Evolutionary conservation across 2,113 vertebrate genomes (phyloP).

Genomic region (Acrocephalus kingi): DNA sequence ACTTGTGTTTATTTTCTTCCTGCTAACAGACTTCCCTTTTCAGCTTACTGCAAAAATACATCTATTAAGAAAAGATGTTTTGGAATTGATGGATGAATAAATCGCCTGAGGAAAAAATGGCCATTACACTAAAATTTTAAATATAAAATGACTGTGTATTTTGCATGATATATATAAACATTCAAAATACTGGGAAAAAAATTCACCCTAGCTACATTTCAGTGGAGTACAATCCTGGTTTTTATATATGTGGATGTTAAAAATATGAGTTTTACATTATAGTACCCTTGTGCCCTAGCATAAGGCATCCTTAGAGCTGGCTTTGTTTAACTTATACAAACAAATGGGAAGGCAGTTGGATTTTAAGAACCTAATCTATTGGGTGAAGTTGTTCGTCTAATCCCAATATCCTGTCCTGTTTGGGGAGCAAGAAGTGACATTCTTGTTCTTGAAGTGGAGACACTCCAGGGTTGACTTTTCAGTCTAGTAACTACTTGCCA

Average conservation of each 20-base stretch:
- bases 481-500: background rate
- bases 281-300: rapidly evolving
- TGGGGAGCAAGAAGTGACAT: background rate
- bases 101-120: background rate
- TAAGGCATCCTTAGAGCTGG: background rate
- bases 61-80: background rate
- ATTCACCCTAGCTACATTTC: background rate
- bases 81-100: background rate
- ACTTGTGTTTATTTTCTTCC: background rate
- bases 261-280: background rate
- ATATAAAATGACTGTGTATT: background rate
- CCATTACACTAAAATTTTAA: background rate
- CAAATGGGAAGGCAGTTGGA: background rate
- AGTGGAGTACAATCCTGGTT: background rate
- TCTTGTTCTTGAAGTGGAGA: background rate
- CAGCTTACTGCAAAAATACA: background rate
- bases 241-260: background rate
- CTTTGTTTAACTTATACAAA: background rate
- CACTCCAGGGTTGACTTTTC: background rate
- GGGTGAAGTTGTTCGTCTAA: background rate
- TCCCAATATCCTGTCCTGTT: background rate
- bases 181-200: background rate
- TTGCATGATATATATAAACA: background rate
- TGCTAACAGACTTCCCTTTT: background rate
- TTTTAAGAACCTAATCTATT: background rate